Base-by-base conservation (phyloP, 92 coral and sea anemone species). In the Meandrina meandrites region DNA sequence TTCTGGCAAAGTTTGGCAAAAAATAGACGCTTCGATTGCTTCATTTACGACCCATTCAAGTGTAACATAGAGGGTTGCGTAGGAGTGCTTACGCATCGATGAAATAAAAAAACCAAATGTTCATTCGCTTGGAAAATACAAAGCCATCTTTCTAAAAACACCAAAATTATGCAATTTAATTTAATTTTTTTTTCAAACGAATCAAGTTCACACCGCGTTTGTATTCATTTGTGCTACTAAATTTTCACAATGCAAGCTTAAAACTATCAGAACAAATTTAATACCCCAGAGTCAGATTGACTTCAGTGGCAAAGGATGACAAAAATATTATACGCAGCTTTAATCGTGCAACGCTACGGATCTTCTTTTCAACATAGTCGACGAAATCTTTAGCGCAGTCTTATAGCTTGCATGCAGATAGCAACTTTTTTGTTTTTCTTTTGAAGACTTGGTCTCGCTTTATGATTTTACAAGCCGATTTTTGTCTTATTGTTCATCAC, bases 71-170 rank as follows among this genome's bases (percentile, higher is more conserved):
- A 37, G 6, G 53, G 8, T 7, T 37, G 47, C 47, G 78, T 73
- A 18, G 78, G 78, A 73, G 48, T 34, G 76, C 3, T 24, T 34
- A 37, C 78, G 78, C 78, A 73, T 37, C 27, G 48, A 22, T 73
- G 78, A 36, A 73, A 21, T 51, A 15, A 37, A 73, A 72, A 72
- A 40, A 72, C n/a, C 12, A 37, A 73, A 21, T 0, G 14, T 37
- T 17, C 16, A 73, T 7, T 73, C 48, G 5, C 24, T 5, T 73
- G 48, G 42, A 73, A 36, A 73, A 73, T 37, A 18, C 78, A 36
- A 73, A 73, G 14, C 47, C 51, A 73, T 19, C 51, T 40, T 73
- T 73, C 78, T 73, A 73, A 51, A 73, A 73, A 73, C 30, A 37
- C 71, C 5, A 73, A 37, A 71, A 37, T 71, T 71, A 37, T 35